phyloP scores from a whole-genome alignment of 2,797 vertebrate genomes.

The Crocodylus rhombifer region DNA sequence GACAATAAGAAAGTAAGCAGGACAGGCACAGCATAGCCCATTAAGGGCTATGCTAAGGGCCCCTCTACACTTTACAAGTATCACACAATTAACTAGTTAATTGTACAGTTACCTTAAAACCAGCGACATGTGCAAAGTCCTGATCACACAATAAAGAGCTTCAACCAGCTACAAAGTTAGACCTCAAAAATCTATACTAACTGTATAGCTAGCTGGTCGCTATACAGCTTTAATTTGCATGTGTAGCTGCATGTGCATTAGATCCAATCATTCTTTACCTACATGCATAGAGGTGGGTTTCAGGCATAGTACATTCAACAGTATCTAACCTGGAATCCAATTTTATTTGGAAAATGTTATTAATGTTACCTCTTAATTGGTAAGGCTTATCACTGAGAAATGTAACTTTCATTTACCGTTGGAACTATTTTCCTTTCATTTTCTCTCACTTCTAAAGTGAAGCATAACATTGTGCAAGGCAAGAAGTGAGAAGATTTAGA shows the following conservation, averaged over 20 bases:
- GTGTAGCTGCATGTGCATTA: too few species aligned
- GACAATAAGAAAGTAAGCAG: slow-evolving; percentile 6
- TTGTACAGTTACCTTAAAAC: too few species aligned
- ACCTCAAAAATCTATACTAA: too few species aligned
- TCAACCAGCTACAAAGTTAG: too few species aligned
- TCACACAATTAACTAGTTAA: too few species aligned
- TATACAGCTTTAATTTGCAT: too few species aligned
- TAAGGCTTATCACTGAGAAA: background rate
- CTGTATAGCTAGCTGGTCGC: too few species aligned
- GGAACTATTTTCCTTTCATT: background rate
- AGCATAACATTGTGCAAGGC: background rate
- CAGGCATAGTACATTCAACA: fast-evolving
- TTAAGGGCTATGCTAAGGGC: background rate
- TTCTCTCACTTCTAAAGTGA: background rate
- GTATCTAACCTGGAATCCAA: background rate
- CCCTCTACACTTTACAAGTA: too few species aligned
- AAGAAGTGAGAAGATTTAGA: background rate
- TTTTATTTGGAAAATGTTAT: background rate
- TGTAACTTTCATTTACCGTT: background rate
- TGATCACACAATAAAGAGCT: too few species aligned
- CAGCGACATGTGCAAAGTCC: too few species aligned
- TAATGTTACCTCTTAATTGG: background rate
- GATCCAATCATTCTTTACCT: too few species aligned
- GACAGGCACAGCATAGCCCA: background rate
- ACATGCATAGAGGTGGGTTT: too few species aligned